A percentile compares a stretch with the other conserved stretches of the same genome.
These are phyloP conservation scores for Leuciscus idus DNA, from an alignment of 2,113 vertebrate genomes.

Conservation along the genomic window DNA sequence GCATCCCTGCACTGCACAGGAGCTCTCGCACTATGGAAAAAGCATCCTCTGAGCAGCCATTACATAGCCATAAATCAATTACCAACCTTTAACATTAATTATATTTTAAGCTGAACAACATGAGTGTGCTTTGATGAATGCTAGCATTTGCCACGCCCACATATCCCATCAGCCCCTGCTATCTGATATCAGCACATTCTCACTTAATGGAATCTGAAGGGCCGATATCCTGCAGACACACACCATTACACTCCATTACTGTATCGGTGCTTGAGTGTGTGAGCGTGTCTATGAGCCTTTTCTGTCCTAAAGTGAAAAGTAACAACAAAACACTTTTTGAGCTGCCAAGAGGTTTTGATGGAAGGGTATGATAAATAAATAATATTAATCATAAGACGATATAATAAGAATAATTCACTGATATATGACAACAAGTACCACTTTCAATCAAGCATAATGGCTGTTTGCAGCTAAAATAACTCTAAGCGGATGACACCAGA, in stretches of 20 bases:
- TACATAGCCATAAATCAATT: slow-evolving; percentile 53
- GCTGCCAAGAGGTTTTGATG: background rate
- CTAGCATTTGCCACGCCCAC: slow-evolving; percentile 34
- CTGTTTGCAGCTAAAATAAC: background rate
- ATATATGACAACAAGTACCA: background rate
- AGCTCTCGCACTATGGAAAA: slow-evolving; percentile 12
- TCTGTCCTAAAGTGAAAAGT: slow-evolving; percentile 18
- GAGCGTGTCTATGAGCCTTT: background rate
- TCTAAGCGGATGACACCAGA: background rate
- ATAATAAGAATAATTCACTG: background rate
- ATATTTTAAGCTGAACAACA: slow-evolving; percentile 41
- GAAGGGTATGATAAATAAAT: background rate
- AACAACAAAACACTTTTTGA: slow-evolving; percentile 37
- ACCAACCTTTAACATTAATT: slow-evolving; percentile 59
- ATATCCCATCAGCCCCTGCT: slow-evolving; percentile 45
- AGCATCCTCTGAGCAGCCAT: slow-evolving; percentile 40
- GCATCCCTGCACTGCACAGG: slow-evolving; percentile 28
- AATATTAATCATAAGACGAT: too few species aligned
- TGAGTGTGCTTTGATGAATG: slow-evolving; percentile 25
- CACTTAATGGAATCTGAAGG: slow-evolving; percentile 43
- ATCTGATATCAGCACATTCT: slow-evolving; percentile 43
- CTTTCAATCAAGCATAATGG: background rate
- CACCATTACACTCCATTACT: slow-evolving; percentile 50
- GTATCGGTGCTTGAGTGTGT: slow-evolving; percentile 1
- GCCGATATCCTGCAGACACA: slow-evolving; percentile 39